A percentile compares a stretch with the other conserved stretches of the same genome.
These are phyloP conservation scores for Synergus gifuensis DNA, from an alignment of 2,888 invertebrate species.

Conservation along the genomic window DNA sequence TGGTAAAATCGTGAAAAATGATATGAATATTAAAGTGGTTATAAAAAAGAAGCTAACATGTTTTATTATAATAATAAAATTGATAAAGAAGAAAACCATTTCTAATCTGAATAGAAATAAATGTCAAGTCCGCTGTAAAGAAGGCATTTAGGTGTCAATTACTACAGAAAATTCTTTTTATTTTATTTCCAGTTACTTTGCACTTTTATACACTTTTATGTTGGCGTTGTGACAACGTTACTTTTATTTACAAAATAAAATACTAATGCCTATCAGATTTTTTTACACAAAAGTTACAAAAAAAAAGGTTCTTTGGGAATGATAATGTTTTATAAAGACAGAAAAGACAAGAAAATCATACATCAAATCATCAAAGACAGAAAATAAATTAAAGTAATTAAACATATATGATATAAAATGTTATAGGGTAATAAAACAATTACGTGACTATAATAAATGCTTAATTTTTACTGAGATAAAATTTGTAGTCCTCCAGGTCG, in stretches of 20 bases:
- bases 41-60: neutral
- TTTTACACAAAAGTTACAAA: too few relatives aligned
- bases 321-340: too few relatives aligned
- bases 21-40: too few relatives aligned
- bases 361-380: neutral
- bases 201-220: neutral
- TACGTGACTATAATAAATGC: constrained; percentile 9
- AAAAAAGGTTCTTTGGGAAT: too few relatives aligned
- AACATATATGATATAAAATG: neutral
- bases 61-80: constrained; percentile 1
- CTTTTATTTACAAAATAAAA: neutral
- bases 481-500: constrained; percentile 1
- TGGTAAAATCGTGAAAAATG: too few relatives aligned
- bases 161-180: neutral
- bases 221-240: neutral
- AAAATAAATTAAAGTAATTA: constrained; percentile 6
- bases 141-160: neutral
- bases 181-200: neutral
- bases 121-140: neutral
- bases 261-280: neutral
- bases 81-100: neutral
- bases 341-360: too few relatives aligned
- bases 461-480: constrained; percentile 12
- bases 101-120: neutral
- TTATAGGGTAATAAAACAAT: constrained; percentile 18